Evolutionary conservation across 2,797 vertebrate species (phyloP).

Genomic region (Lophotriccus pileatus): DNA sequence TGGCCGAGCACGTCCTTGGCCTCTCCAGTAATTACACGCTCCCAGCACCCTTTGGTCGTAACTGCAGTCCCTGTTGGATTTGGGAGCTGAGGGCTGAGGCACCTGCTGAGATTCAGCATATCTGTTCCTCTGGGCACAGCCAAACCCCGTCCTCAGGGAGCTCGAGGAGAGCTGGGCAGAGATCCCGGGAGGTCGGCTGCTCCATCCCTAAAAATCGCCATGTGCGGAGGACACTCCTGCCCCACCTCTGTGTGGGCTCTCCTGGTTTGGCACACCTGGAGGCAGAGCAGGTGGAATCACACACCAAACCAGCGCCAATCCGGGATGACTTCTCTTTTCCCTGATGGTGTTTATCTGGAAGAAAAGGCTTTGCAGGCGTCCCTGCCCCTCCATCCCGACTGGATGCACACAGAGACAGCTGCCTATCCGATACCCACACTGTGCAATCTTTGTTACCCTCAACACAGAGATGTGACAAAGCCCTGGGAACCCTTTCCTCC

Average conservation of each 20-base stretch:
- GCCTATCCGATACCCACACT: accelerated
- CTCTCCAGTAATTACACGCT: neutral
- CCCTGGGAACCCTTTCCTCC: neutral
- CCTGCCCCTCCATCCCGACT: accelerated
- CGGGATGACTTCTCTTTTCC: neutral
- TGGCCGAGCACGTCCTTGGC: accelerated
- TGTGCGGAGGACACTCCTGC: accelerated
- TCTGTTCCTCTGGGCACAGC: neutral
- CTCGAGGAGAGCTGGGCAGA: neutral
- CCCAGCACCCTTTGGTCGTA: neutral
- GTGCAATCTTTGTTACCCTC: neutral
- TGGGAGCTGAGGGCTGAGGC: neutral
- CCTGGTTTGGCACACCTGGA: neutral
- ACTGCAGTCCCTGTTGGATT: no score
- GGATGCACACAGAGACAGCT: accelerated
- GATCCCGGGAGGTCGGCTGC: neutral
- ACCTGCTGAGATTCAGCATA: accelerated
- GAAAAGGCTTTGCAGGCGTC: neutral
- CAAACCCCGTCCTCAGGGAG: neutral
- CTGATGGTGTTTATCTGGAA: neutral
- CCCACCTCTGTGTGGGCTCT: neutral
- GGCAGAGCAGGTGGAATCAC: neutral
- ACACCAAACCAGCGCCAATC: accelerated
- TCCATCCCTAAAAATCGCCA: neutral
- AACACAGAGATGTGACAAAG: accelerated